A percentile compares a stretch with the other conserved stretches of the same genome.
These are phyloP conservation scores for Drosophila sp. DNA, from an alignment of 1,140 invertebrate species.

Conservation along the genomic window DNA sequence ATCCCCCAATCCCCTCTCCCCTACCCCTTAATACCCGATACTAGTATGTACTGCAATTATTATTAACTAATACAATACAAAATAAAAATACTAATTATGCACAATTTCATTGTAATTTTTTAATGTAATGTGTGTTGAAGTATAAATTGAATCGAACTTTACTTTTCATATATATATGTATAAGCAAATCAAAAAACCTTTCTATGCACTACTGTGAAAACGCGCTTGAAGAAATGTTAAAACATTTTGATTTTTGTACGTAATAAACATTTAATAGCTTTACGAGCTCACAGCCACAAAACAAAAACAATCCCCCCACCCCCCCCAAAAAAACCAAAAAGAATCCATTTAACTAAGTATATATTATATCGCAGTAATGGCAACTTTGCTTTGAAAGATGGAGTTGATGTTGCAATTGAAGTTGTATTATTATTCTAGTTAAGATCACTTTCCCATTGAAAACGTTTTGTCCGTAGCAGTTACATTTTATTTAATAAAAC, in stretches of 20 bases:
- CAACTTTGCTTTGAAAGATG: conserved; percentile 28
- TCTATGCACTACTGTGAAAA: conserved; percentile 38
- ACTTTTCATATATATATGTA: neutral
- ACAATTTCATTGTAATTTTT: conserved; percentile 65
- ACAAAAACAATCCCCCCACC: neutral
- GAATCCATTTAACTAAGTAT: conserved; percentile 13
- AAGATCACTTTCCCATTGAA: conserved; percentile 58
- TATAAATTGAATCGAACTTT: conserved; percentile 14
- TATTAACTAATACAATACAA: conserved; percentile 29
- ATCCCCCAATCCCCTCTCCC: conserved; percentile 30
- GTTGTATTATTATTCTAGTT: conserved; percentile 40
- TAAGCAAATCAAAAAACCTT: conserved; percentile 30
- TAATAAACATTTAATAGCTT: conserved; percentile 48
- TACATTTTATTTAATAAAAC: conserved; percentile 71
- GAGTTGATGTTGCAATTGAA: conserved; percentile 21
- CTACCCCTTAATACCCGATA: conserved; percentile 9
- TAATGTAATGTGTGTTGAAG: conserved; percentile 45
- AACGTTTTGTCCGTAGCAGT: conserved; percentile 61
- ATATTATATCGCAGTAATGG: neutral
- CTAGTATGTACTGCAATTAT: conserved; percentile 46
- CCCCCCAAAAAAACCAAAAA: neutral
- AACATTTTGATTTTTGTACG: conserved; percentile 62
- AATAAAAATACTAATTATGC: conserved; percentile 14
- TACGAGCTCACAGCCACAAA: conserved; percentile 54
- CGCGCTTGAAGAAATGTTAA: conserved; percentile 50